Conservation (phyloP, 1,140 invertebrate genomes). For the Musca vetustissima region DNA sequence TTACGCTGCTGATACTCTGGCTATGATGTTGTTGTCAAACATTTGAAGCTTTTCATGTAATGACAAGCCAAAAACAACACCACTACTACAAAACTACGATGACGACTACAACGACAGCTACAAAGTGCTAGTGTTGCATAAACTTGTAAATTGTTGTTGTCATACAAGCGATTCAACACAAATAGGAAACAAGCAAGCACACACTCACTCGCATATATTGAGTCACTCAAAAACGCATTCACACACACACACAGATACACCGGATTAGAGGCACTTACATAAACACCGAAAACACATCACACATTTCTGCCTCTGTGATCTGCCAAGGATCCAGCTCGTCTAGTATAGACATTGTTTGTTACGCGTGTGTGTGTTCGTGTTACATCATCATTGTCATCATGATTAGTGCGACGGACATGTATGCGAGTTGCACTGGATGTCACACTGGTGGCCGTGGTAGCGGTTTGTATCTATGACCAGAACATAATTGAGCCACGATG, state of each 20-base stretch:
- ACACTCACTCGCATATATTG: no score
- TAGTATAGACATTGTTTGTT: no score
- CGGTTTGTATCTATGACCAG: slow-evolving; percentile 1
- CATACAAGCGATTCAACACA: slow-evolving; percentile 8
- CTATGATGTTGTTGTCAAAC: slow-evolving; percentile 3
- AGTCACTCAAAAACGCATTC: no score
- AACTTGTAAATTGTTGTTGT: slow-evolving; percentile 24
- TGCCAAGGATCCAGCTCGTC: no score
- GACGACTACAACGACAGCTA: no score
- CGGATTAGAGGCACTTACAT: no score
- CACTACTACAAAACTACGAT: background rate
- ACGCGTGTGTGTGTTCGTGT: no score
- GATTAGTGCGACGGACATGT: background rate
- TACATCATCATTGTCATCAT: no score
- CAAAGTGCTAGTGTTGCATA: slow-evolving; percentile 7
- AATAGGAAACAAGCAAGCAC: no score
- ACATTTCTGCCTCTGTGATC: no score
- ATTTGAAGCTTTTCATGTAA: slow-evolving; percentile 23
- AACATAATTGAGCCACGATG: background rate
- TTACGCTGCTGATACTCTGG: background rate
- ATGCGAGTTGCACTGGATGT: background rate
- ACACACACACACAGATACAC: no score
- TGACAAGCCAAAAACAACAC: slow-evolving; percentile 22
- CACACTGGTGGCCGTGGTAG: background rate
- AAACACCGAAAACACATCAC: no score